Conservation (phyloP, 2,113 vertebrate genomes). For the Vulpes ferrilata region DNA sequence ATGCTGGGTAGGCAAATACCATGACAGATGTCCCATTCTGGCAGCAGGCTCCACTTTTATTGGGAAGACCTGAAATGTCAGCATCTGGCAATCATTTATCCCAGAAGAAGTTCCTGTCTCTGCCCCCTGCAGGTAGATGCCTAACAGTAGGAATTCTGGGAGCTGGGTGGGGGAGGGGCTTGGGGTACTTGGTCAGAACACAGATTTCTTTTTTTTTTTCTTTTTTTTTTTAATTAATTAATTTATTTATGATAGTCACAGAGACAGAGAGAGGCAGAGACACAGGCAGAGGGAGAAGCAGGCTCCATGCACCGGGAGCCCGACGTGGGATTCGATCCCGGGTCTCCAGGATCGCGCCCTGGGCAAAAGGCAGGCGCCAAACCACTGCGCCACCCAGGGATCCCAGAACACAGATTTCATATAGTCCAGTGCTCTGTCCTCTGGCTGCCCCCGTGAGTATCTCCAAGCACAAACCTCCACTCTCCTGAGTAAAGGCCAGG, state of each 20-base stretch:
- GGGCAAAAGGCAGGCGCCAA: too few species aligned
- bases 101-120: neutral
- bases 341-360: too few species aligned
- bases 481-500: neutral
- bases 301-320: too few species aligned
- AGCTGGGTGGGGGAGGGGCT: neutral
- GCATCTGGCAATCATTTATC: neutral
- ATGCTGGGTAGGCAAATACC: neutral
- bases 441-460: neutral
- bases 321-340: too few species aligned
- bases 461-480: neutral
- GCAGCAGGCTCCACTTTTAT: neutral
- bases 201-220: too few species aligned
- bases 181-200: neutral
- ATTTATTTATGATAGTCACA: too few species aligned
- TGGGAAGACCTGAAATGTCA: neutral
- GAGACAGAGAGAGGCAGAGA: too few species aligned
- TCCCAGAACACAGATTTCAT: neutral
- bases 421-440: neutral
- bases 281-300: too few species aligned
- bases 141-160: neutral
- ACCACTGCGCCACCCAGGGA: too few species aligned
- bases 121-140: neutral
- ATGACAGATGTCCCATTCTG: neutral
- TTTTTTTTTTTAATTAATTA: too few species aligned